Evolutionary conservation across 2,113 vertebrate species (phyloP).

Genomic region (Thalassarche chlororhynchos): DNA sequence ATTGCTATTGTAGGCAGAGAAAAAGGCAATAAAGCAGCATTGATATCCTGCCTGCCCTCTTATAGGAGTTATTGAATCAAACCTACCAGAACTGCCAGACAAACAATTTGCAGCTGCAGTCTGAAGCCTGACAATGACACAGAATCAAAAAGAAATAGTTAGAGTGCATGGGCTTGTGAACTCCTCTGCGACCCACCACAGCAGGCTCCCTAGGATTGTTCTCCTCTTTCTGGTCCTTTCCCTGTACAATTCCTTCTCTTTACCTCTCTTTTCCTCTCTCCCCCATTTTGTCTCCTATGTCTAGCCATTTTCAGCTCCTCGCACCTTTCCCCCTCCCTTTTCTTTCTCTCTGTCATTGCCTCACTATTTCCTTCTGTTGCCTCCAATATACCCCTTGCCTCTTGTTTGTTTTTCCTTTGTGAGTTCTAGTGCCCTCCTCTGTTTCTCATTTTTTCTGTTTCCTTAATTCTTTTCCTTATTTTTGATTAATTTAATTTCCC

Average conservation of each 20-base stretch:
- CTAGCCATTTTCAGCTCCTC: background rate
- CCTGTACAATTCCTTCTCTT: slow-evolving; percentile 8
- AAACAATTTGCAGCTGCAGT: slow-evolving; percentile 77
- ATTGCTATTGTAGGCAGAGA: slow-evolving; percentile 76
- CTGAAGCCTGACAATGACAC: slow-evolving; percentile 74
- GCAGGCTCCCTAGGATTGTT: slow-evolving; percentile 67
- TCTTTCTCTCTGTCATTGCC: background rate
- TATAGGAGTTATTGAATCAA: slow-evolving; percentile 77
- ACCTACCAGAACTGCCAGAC: slow-evolving; percentile 75
- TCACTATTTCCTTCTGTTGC: background rate
- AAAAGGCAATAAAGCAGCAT: slow-evolving; percentile 77
- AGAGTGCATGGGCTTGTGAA: slow-evolving; percentile 61
- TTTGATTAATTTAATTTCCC: background rate
- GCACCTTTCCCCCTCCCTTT: background rate
- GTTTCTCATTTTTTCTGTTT: background rate
- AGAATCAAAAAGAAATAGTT: slow-evolving; percentile 73
- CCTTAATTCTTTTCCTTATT: background rate
- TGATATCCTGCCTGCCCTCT: slow-evolving; percentile 77
- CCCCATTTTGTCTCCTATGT: background rate
- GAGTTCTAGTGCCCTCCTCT: background rate
- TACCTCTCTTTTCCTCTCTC: background rate
- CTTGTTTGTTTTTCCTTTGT: background rate
- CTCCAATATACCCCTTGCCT: background rate
- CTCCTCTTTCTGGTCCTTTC: slow-evolving; percentile 40
- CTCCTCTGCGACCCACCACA: slow-evolving; percentile 62